Evolutionary conservation across 2,888 invertebrate species (phyloP).

Genomic region (Pocota personata): DNA sequence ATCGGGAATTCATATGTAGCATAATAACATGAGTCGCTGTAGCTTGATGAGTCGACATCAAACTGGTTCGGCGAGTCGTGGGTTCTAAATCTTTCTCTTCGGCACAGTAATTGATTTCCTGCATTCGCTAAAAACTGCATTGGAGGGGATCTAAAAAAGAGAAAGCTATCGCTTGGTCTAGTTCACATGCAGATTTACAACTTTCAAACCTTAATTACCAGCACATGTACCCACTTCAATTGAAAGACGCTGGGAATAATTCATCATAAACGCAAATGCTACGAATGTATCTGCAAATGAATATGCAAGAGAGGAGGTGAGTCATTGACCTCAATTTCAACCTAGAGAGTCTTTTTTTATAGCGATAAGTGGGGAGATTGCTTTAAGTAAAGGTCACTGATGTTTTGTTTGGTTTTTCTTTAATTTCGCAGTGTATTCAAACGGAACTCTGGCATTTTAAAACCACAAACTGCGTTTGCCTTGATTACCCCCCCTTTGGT

Average conservation of each 20-base stretch:
- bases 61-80: background rate
- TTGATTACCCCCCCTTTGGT: background rate
- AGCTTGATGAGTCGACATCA: background rate
- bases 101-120: background rate
- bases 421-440: background rate
- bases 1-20: too few species aligned
- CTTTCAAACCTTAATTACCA: slow-evolving; percentile 6
- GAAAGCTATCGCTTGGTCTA: slow-evolving; percentile 41
- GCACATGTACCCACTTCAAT: background rate
- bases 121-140: background rate
- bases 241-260: background rate
- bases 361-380: background rate
- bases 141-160: background rate
- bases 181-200: slow-evolving; percentile 23
- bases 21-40: background rate
- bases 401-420: background rate
- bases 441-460: slow-evolving; percentile 10
- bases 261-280: background rate
- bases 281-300: background rate
- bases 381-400: slow-evolving; percentile 36
- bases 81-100: background rate
- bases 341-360: background rate
- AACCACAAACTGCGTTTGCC: slow-evolving; percentile 1
- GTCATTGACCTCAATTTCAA: slow-evolving; percentile 49
- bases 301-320: slow-evolving; percentile 2